Evolutionary conservation across 1,140 invertebrate species (phyloP).

Genomic region (Notospermus geniculatus): DNA sequence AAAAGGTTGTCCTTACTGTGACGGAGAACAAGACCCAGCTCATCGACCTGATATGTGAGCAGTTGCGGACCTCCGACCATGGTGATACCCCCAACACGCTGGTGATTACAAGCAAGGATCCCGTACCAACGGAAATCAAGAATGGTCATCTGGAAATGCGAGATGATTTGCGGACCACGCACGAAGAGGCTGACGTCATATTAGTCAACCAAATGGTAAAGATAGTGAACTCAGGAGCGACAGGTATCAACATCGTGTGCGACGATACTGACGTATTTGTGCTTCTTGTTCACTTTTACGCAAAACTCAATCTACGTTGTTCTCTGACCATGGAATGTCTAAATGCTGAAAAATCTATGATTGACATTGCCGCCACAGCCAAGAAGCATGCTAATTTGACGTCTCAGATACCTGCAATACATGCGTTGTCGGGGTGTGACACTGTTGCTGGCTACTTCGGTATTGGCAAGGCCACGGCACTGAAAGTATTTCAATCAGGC

Average conservation of each 20-base stretch:
- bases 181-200: constrained; percentile 4
- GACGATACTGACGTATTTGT: constrained; percentile 13
- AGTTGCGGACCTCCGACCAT: neutral
- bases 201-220: neutral
- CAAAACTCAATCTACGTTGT: constrained; percentile 4
- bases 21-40: constrained; percentile 8
- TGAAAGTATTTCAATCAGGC: neutral
- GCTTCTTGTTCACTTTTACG: constrained; percentile 4
- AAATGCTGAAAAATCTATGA: no score
- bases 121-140: neutral
- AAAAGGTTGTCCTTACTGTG: constrained; percentile 14
- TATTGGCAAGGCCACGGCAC: neutral
- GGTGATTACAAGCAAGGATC: neutral
- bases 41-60: constrained; percentile 8
- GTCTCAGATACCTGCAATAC: neutral
- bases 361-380: neutral
- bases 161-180: neutral
- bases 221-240: neutral
- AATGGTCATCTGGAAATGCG: neutral
- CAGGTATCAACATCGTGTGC: constrained; percentile 4
- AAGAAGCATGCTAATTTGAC: neutral
- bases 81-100: neutral
- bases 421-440: neutral
- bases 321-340: no score
- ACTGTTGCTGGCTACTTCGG: neutral